Evolutionary conservation across 2,797 vertebrate genomes (phyloP).

Genomic region (Sternarchorhynchus goeldii): DNA sequence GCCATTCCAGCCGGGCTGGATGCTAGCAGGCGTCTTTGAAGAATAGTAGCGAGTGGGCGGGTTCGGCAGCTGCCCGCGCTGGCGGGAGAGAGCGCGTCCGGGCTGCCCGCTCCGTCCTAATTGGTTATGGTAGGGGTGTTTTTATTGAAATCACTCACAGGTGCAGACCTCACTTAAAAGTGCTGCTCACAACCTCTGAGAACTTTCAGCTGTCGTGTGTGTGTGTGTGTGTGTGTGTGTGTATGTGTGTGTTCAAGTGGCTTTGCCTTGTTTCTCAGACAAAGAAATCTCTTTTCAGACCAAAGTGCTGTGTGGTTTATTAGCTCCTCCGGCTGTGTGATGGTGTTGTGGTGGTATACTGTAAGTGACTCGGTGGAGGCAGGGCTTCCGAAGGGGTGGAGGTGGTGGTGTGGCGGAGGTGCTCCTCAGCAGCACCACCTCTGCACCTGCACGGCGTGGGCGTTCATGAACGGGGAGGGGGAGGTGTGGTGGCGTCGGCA

Average conservation of each 20-base stretch:
- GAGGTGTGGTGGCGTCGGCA: not conserved
- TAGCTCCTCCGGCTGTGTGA: slow-evolving; percentile 33
- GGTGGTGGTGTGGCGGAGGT: not conserved
- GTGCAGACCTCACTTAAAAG: slow-evolving; percentile 57
- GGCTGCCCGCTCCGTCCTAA: slow-evolving; percentile 53
- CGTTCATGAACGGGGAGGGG: slow-evolving; percentile 8
- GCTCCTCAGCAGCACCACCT: not conserved
- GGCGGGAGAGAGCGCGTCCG: slow-evolving; percentile 50
- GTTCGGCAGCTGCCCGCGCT: slow-evolving; percentile 44
- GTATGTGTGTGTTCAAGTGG: slow-evolving; percentile 1
- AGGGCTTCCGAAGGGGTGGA: not conserved
- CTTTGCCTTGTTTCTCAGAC: slow-evolving; percentile 41
- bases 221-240: slow-evolving; percentile 15
- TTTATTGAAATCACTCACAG: slow-evolving; percentile 64
- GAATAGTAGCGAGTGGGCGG: slow-evolving; percentile 26
- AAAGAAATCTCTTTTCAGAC: slow-evolving; percentile 53
- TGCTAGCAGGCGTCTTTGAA: slow-evolving; percentile 34
- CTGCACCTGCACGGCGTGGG: slow-evolving; percentile 19
- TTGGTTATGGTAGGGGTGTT: slow-evolving; percentile 60
- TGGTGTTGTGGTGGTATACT: slow-evolving; percentile 26
- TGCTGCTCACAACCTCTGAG: slow-evolving; percentile 46
- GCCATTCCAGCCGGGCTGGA: not conserved
- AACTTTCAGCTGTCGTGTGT: slow-evolving; percentile 53
- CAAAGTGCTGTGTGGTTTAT: slow-evolving; percentile 47
- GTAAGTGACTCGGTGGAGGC: slow-evolving; percentile 22